Evolutionary conservation across 2,797 vertebrate genomes (phyloP).

Genomic region (Poliocrania exsul): DNA sequence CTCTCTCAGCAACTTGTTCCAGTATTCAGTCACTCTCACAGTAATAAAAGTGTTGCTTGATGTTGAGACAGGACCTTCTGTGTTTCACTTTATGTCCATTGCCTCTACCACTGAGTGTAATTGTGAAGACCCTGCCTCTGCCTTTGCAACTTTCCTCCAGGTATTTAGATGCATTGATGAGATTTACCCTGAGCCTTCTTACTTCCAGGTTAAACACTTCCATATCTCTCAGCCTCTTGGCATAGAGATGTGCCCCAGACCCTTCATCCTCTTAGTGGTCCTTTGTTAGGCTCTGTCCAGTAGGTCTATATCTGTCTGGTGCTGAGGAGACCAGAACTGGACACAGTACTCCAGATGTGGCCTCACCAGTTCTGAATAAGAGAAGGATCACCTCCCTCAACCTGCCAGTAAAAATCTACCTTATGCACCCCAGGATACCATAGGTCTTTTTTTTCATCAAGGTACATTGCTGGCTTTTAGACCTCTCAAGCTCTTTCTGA

Average conservation of each 20-base stretch:
- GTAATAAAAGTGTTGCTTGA: not conserved
- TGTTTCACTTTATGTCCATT: not conserved
- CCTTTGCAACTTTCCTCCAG: not conserved
- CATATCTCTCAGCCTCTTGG: not conserved
- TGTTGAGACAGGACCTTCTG: not conserved
- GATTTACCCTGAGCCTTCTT: not conserved
- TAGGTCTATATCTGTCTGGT: not conserved
- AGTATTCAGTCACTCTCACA: rapidly evolving
- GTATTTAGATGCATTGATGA: not conserved
- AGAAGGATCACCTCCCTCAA: not conserved
- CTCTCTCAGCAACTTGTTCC: not conserved
- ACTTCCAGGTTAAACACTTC: not conserved
- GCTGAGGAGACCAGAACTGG: not conserved
- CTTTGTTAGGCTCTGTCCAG: not conserved
- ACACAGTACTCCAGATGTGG: not conserved
- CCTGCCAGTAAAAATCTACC: not conserved
- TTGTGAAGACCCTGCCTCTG: not conserved
- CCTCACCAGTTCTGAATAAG: not conserved
- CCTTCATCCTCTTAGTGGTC: not conserved
- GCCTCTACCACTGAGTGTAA: not conserved
- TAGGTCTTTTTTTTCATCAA: not conserved
- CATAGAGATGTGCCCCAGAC: rapidly evolving
- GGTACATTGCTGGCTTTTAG: not conserved
- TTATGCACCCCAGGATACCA: not conserved
- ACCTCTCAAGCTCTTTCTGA: rapidly evolving